phyloP scores from a whole-genome alignment of 1,140 invertebrate species.

The Papilio glaucus region DNA sequence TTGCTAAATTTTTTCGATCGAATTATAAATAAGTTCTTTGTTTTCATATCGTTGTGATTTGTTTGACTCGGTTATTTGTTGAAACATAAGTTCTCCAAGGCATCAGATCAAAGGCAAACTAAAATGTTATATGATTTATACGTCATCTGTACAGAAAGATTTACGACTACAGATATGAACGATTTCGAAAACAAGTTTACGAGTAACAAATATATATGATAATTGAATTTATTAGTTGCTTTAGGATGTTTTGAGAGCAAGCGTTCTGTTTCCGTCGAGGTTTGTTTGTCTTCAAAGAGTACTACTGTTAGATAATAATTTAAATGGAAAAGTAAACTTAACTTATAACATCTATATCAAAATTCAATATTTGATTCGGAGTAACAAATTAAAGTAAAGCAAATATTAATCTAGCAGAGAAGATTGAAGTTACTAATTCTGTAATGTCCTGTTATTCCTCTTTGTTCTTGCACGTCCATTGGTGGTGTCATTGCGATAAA shows the following conservation, averaged over 20 bases:
- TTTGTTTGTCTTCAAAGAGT: constrained; percentile 11
- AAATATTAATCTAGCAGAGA: no score
- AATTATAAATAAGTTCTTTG: no score
- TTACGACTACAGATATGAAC: constrained; percentile 16
- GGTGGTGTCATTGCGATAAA: no score
- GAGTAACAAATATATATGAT: neutral
- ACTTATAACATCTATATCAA: no score
- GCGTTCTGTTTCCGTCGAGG: constrained; percentile 13
- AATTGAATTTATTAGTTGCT: constrained; percentile 23
- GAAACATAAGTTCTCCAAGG: neutral
- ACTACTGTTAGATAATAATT: neutral
- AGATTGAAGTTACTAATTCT: no score
- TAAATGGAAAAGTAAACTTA: neutral
- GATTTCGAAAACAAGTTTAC: constrained; percentile 3
- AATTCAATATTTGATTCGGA: no score
- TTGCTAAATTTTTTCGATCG: no score
- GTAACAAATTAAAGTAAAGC: no score
- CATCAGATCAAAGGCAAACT: neutral
- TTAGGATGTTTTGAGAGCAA: constrained; percentile 14
- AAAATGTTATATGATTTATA: constrained; percentile 8
- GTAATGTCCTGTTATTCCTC: no score
- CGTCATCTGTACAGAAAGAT: constrained; percentile 19
- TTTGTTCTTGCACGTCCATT: no score
- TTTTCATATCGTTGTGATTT: neutral
- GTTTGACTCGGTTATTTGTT: neutral